A percentile compares a stretch with the other conserved stretches of the same genome.
Evolutionary conservation across 2,797 vertebrate genomes (phyloP).

Genomic region (Pseudochaenichthys georgianus): DNA sequence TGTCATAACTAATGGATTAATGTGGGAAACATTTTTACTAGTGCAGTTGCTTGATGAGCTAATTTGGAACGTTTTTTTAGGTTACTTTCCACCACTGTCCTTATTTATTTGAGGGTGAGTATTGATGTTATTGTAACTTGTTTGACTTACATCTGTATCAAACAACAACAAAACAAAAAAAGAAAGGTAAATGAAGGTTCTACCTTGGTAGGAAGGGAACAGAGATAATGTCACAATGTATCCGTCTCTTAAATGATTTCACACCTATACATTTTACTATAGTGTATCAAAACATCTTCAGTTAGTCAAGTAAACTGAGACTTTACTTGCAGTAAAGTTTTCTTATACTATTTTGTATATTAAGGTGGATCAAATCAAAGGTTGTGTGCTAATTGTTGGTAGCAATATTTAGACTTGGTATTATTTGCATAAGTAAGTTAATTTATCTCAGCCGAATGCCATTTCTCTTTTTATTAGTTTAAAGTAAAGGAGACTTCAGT

Average conservation of each 20-base stretch:
- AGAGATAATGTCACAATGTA: background rate
- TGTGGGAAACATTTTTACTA: no score
- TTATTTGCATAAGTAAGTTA: constrained; percentile 11
- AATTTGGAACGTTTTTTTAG: no score
- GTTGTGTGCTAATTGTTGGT: background rate
- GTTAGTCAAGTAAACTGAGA: background rate
- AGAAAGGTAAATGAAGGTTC: no score
- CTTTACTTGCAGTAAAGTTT: background rate
- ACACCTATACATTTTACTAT: background rate
- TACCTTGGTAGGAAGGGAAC: background rate
- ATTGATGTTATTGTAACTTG: no score
- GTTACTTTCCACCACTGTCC: no score
- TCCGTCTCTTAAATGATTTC: background rate
- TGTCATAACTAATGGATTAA: no score
- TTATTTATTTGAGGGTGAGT: no score
- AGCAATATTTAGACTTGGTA: background rate
- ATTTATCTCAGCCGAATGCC: constrained; percentile 45
- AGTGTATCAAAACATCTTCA: constrained; percentile 9
- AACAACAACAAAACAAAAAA: no score
- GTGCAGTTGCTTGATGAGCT: no score
- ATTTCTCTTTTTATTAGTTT: constrained; percentile 37
- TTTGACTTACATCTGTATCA: no score
- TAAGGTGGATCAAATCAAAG: constrained; percentile 15
- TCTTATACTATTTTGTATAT: background rate
- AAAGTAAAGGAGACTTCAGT: constrained; percentile 50